A percentile compares a stretch with the other conserved stretches of the same genome.
Conservation (phyloP, 2,113 vertebrate species). For the Onychostruthus taczanowskii region DNA sequence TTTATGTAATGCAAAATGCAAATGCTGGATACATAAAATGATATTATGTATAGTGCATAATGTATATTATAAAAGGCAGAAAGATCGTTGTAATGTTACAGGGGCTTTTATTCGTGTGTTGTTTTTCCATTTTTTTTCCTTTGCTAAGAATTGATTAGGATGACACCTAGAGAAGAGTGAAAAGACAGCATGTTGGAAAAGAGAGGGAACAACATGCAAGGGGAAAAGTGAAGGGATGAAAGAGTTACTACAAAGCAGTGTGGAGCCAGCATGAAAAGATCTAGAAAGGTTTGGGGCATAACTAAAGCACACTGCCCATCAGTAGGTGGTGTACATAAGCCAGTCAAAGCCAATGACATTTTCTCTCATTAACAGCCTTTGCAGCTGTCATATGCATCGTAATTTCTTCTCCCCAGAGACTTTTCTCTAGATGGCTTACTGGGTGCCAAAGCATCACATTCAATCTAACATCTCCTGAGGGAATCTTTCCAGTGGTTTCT, state of each 20-base stretch:
- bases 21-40: not conserved
- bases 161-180: not conserved
- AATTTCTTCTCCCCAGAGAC: not conserved
- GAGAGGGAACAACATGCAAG: not conserved
- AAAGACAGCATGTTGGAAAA: not conserved
- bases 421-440: not conserved
- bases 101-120: rapidly evolving
- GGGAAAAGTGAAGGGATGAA: not conserved
- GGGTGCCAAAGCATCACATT: not conserved
- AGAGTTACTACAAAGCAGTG: not conserved
- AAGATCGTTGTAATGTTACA: rapidly evolving
- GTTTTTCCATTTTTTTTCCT: not conserved
- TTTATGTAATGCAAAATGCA: not conserved
- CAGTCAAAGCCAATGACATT: not conserved
- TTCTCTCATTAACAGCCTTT: not conserved
- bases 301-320: not conserved
- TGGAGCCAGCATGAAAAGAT: not conserved
- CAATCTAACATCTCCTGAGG: not conserved
- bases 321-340: not conserved
- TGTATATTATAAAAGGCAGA: not conserved
- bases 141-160: not conserved
- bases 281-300: not conserved
- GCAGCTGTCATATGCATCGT: not conserved
- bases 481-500: not conserved
- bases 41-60: not conserved